phyloP scores from a whole-genome alignment of 2,797 vertebrate genomes.

The Gastrophryne carolinensis region DNA sequence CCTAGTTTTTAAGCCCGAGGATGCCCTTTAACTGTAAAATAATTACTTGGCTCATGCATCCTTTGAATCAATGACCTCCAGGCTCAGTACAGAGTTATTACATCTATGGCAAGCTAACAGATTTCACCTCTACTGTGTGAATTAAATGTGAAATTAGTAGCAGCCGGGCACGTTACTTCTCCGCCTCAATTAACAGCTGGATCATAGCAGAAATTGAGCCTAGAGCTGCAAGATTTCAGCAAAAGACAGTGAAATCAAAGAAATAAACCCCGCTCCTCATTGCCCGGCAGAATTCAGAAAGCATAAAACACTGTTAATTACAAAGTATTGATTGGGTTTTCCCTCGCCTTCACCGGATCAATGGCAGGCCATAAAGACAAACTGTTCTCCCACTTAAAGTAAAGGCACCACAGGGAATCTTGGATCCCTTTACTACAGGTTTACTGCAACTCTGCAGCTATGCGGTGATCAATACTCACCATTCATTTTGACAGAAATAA shows the following conservation, averaged over 20 bases:
- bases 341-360: slow-evolving; percentile 36
- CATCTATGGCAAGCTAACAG: neutral
- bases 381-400: neutral
- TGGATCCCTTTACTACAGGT: neutral
- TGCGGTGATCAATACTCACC: neutral
- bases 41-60: neutral
- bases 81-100: neutral
- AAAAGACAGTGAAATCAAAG: slow-evolving; percentile 8
- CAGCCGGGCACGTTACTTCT: neutral
- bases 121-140: neutral
- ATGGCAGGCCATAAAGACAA: slow-evolving; percentile 4
- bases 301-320: slow-evolving; percentile 43
- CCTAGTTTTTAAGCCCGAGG: too few relatives aligned
- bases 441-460: neutral
- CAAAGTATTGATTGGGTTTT: slow-evolving; percentile 43
- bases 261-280: neutral
- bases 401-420: slow-evolving; percentile 7
- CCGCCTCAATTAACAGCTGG: neutral
- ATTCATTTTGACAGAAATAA: too few relatives aligned
- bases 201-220: neutral
- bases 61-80: neutral
- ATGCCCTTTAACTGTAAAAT: neutral
- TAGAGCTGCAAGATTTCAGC: slow-evolving; percentile 6
- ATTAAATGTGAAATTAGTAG: neutral
- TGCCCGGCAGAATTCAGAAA: slow-evolving; percentile 16